phyloP scores from a whole-genome alignment of 2,888 invertebrate genomes.

The Cremastinae sp. region DNA sequence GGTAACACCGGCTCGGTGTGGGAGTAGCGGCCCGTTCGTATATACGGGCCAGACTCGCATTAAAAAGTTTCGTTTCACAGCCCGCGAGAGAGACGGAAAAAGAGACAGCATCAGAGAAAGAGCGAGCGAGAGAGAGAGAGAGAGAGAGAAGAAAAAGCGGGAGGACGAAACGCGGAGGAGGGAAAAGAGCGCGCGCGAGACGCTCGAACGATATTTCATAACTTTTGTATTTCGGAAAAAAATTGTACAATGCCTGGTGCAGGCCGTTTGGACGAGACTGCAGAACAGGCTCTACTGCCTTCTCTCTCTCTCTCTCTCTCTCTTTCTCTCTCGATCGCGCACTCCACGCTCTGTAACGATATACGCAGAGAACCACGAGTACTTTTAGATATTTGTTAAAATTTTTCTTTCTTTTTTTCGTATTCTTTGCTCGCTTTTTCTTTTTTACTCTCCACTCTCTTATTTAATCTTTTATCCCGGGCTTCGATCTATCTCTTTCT shows the following conservation, averaged over 20 bases:
- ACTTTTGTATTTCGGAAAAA: conserved; percentile 79
- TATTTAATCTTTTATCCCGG: conserved; percentile 22
- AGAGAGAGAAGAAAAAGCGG: not conserved
- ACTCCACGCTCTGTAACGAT: not conserved
- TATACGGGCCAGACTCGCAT: conserved; percentile 70
- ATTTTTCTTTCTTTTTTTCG: conserved; percentile 29
- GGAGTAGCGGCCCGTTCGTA: conserved; percentile 60
- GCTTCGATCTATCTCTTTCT: conserved; percentile 33
- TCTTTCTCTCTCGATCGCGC: conserved; percentile 15
- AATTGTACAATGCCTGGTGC: conserved; percentile 63
- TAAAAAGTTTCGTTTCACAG: conserved; percentile 75
- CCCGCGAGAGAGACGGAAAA: not conserved
- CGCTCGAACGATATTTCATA: conserved; percentile 78
- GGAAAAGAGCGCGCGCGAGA: conserved; percentile 30
- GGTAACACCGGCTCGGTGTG: conserved; percentile 40
- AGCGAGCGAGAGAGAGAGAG: not conserved
- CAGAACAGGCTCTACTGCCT: conserved; percentile 44
- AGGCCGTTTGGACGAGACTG: conserved; percentile 50
- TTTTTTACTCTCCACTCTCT: conserved; percentile 21
- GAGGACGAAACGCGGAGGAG: conserved; percentile 23
- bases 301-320: conserved; percentile 27
- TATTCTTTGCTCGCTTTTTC: conserved; percentile 18
- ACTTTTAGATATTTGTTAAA: not conserved
- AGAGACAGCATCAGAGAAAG: conserved; percentile 4
- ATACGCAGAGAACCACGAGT: too few species aligned